These are phyloP conservation scores for Meteorus sp. DNA, from an alignment of 1,140 invertebrate species.

Conservation along the genomic window DNA sequence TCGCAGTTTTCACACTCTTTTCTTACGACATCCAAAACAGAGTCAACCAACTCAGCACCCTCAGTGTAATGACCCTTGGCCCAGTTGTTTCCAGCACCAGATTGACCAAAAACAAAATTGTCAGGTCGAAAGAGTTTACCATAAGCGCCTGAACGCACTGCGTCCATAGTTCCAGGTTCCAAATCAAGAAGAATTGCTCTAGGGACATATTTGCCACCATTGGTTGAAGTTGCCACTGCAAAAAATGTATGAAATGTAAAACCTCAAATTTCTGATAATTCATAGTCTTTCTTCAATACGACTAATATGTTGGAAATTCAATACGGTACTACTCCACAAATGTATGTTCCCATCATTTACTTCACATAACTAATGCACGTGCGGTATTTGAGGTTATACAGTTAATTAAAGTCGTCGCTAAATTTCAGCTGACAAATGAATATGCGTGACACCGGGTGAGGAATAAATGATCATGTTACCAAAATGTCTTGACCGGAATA, in stretches of 20 bases:
- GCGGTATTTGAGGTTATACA: background rate
- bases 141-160: conserved; percentile 68
- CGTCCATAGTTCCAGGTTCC: conserved; percentile 75
- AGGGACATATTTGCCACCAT: conserved; percentile 80
- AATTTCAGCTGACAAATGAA: background rate
- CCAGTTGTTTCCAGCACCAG: conserved; percentile 70
- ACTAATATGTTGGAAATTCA: background rate
- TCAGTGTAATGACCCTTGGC: conserved; percentile 76
- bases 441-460: background rate
- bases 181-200: conserved; percentile 70
- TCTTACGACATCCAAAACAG: conserved; percentile 73
- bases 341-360: too few species aligned
- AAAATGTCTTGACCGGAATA: conserved; percentile 12
- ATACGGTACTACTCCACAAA: too few species aligned
- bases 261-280: background rate
- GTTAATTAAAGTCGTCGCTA: background rate
- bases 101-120: conserved; percentile 69
- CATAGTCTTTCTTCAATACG: background rate
- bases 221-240: conserved; percentile 87
- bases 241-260: conserved; percentile 67
- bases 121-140: conserved; percentile 70
- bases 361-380: too few species aligned
- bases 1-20: conserved; percentile 76
- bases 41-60: conserved; percentile 72
- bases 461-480: conserved; percentile 16